These are phyloP conservation scores for Gymnoscopelus braueri DNA, from an alignment of 2,797 vertebrate species.

Conservation along the genomic window DNA sequence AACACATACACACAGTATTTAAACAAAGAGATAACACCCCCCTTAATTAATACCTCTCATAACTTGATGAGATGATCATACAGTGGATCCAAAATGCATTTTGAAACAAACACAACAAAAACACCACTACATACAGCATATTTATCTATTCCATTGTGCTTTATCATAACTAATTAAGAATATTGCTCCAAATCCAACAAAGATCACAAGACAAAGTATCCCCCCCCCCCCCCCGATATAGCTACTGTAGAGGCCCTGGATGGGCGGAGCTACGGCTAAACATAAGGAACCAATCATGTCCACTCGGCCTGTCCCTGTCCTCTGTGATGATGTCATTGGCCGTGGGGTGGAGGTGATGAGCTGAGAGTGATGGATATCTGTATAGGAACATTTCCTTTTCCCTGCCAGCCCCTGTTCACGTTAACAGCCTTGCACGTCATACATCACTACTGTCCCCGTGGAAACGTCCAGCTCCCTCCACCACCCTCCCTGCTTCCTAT, in stretches of 20 bases:
- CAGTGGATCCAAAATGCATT: no score
- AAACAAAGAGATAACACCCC: no score
- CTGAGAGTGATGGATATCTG: conserved; percentile 85
- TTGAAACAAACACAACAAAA: no score
- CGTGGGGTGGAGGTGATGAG: conserved; percentile 76
- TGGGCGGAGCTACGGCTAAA: conserved; percentile 37
- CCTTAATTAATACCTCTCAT: no score
- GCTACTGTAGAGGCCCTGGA: conserved; percentile 50
- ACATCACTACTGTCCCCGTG: conserved; percentile 70
- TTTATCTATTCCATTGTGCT: no score
- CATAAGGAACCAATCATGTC: conserved; percentile 78
- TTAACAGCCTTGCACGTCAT: conserved; percentile 78
- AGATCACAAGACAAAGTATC: conserved; percentile 32
- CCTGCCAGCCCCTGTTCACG: conserved; percentile 77
- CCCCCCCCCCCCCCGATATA: conserved; percentile 51
- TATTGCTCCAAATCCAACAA: no score
- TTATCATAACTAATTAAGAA: no score
- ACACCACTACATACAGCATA: no score
- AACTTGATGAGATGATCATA: no score
- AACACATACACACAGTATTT: no score
- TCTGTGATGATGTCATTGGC: conserved; percentile 74
- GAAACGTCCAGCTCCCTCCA: conserved; percentile 35
- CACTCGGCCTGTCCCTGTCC: conserved; percentile 50
- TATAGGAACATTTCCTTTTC: conserved; percentile 81
- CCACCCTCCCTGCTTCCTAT: neutral